These are phyloP conservation scores for Apaloderma vittatum DNA, from an alignment of 2,113 vertebrate species.

Conservation along the genomic window DNA sequence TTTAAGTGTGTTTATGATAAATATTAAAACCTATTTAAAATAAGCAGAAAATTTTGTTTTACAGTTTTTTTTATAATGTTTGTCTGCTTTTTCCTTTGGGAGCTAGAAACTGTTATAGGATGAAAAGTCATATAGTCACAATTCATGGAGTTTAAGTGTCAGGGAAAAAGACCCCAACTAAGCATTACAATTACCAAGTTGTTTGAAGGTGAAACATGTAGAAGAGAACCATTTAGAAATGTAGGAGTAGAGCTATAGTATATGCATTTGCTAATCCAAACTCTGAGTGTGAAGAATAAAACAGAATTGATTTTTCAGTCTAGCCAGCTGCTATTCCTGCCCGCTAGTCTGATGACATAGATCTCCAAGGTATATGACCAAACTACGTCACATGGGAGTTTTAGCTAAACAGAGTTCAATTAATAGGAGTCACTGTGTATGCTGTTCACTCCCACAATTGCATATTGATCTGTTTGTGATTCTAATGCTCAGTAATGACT, in stretches of 20 bases:
- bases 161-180: neutral
- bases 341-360: fast-evolving
- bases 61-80: neutral
- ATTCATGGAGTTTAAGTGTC: neutral
- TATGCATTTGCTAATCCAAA: neutral
- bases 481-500: neutral
- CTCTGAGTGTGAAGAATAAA: neutral
- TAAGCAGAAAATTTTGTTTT: neutral
- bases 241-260: neutral
- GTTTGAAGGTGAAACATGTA: neutral
- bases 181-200: neutral
- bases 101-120: neutral
- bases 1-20: neutral
- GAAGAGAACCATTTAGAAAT: neutral
- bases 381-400: neutral
- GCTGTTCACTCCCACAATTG: neutral
- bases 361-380: fast-evolving
- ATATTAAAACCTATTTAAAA: neutral
- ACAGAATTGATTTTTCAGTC: neutral
- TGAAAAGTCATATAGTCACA: neutral
- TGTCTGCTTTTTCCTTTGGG: neutral
- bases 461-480: conserved; percentile 1
- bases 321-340: neutral
- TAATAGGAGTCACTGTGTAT: neutral
- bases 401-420: neutral